Conservation (phyloP, 2,113 vertebrate species). For the Eptesicus fuscus region DNA sequence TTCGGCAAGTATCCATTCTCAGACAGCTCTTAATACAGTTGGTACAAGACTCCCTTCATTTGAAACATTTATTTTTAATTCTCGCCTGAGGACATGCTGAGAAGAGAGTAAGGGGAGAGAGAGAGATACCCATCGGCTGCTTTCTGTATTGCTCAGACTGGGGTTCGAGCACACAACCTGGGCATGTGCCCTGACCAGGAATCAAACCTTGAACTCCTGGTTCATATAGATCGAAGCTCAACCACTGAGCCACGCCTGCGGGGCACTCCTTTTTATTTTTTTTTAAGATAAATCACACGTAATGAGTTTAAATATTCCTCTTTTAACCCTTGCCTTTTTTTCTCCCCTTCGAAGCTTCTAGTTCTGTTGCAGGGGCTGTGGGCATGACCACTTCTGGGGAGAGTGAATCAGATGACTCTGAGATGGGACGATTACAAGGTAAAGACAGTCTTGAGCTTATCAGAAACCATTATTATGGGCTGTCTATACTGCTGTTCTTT, state of each 20-base stretch:
- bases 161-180: not conserved
- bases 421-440: constrained; percentile 99
- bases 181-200: too few relatives aligned
- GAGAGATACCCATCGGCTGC: not conserved
- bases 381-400: constrained; percentile 99
- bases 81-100: not conserved
- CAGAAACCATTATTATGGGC: not conserved
- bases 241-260: too few relatives aligned
- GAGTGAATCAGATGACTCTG: constrained; percentile 99
- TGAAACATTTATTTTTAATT: not conserved
- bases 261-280: too few relatives aligned
- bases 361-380: constrained; percentile 97
- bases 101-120: not conserved
- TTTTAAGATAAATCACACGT: constrained; percentile 20
- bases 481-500: not conserved
- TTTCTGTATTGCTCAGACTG: not conserved
- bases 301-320: constrained; percentile 24
- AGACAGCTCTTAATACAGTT: not conserved
- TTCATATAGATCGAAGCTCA: too few relatives aligned
- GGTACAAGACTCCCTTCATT: not conserved
- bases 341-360: constrained; percentile 87
- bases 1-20: not conserved
- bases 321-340: constrained; percentile 25
- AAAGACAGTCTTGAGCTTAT: constrained; percentile 53
- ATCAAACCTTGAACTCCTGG: too few relatives aligned